Evolutionary conservation across 2,888 invertebrate genomes (phyloP), one percentile per base, ranked within the genome.

Genomic region (Rhyacophila evoluta): DNA sequence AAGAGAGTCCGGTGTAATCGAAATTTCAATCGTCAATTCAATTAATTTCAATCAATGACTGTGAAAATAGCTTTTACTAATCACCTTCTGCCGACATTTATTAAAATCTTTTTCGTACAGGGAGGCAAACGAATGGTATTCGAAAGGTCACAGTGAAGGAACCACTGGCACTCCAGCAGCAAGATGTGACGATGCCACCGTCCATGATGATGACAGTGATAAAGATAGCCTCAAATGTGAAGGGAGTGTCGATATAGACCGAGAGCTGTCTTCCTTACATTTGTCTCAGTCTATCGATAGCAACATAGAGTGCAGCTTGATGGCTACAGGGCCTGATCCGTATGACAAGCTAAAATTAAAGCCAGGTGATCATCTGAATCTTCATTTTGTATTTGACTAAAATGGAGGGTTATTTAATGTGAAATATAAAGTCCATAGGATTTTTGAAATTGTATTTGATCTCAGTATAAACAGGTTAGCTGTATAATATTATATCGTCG

Each of bases 311-410:
- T 75, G 77, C n/a, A 86, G 86, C 74, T 83, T 87, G 36, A 86
- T 86, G 81, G 87, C 88, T 1, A 86, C 86, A 10, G 88, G 88
- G 2, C 87, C 87, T 0, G 89, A 89, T 83, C 88, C 87, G 15
- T 88, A 86, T 76, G 88, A 89, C 39, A 88, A 88, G 83, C 84
- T 88, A 27, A 86, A 86, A 82, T 86, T 87, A 82, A 87, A 85
- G 84, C 84, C 85, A 82, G 88, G 88, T 88, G 81, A 85, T n/a
- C n/a, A n/a, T n/a, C n/a, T n/a, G n/a, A n/a, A n/a, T n/a, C n/a
- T n/a, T n/a, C n/a, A n/a, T n/a, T n/a, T n/a, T n/a, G n/a, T n/a
- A n/a, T n/a, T n/a, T n/a, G n/a, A n/a, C n/a, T n/a, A n/a, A n/a
- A n/a, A n/a, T n/a, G n/a, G n/a, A n/a, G n/a, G n/a, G n/a, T n/a